phyloP scores from a whole-genome alignment of 2,797 vertebrate genomes.

The Anas flavirostris region DNA sequence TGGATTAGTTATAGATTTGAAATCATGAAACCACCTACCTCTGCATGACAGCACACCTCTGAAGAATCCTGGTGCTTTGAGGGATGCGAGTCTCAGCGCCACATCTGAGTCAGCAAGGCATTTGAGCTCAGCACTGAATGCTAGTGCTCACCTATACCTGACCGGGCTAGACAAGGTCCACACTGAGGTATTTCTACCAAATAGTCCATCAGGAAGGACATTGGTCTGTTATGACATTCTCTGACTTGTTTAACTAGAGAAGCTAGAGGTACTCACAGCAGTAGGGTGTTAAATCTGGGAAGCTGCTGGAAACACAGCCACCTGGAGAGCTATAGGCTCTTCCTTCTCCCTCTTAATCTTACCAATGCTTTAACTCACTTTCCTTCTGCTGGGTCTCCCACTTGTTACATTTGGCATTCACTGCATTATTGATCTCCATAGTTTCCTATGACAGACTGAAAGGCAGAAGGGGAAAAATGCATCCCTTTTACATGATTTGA shows the following conservation, averaged over 20 bases:
- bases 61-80: not conserved
- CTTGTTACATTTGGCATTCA: fast-evolving
- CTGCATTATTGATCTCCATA: not conserved
- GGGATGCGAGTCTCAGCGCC: not conserved
- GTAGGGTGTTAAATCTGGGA: not conserved
- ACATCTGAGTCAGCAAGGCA: fast-evolving
- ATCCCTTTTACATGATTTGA: not conserved
- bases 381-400: not conserved
- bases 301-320: not conserved
- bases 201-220: not conserved
- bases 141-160: not conserved
- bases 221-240: not conserved
- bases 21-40: not conserved
- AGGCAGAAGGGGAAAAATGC: not conserved
- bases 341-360: not conserved
- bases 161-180: not conserved
- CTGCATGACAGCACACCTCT: not conserved
- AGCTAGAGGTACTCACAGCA: not conserved
- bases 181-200: not conserved
- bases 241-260: not conserved
- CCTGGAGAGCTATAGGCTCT: fast-evolving
- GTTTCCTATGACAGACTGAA: not conserved
- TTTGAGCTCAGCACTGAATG: not conserved
- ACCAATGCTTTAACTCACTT: not conserved
- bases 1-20: not conserved